phyloP scores from a whole-genome alignment of 2,888 invertebrate species.

The Suillia variegata region DNA sequence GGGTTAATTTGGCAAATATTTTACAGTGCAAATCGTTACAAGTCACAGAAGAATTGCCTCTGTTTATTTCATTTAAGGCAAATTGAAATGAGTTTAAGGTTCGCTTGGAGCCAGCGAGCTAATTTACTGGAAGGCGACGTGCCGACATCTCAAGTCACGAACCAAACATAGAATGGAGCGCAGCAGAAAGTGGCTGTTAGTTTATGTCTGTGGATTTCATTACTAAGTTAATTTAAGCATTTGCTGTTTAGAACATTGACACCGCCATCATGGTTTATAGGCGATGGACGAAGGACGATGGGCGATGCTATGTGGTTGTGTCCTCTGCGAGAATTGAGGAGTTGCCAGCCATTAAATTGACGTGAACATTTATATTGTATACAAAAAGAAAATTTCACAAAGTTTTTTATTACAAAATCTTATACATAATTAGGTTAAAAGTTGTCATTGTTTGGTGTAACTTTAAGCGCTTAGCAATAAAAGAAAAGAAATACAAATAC shows the following conservation, averaged over 20 bases:
- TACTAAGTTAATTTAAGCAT: slow-evolving; percentile 16
- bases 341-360: too few relatives aligned
- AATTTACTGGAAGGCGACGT: not conserved
- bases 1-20: too few relatives aligned
- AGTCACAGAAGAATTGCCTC: too few relatives aligned
- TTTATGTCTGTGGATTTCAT: slow-evolving; percentile 12
- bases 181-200: slow-evolving; percentile 3
- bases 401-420: too few relatives aligned
- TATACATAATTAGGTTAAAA: too few relatives aligned
- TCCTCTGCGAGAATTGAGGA: too few relatives aligned
- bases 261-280: not conserved
- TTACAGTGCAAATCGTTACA: too few relatives aligned
- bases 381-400: too few relatives aligned
- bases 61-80: not conserved
- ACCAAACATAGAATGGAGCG: not conserved
- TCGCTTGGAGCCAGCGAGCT: not conserved
- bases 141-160: not conserved
- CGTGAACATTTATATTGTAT: too few relatives aligned
- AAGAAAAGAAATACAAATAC: too few relatives aligned
- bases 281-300: not conserved
- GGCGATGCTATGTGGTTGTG: not conserved
- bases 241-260: slow-evolving; percentile 8
- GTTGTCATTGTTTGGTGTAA: too few relatives aligned
- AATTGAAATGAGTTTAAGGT: not conserved
- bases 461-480: too few relatives aligned